phyloP scores from a whole-genome alignment of 2,113 vertebrate genomes.

The Callaeas wilsoni region DNA sequence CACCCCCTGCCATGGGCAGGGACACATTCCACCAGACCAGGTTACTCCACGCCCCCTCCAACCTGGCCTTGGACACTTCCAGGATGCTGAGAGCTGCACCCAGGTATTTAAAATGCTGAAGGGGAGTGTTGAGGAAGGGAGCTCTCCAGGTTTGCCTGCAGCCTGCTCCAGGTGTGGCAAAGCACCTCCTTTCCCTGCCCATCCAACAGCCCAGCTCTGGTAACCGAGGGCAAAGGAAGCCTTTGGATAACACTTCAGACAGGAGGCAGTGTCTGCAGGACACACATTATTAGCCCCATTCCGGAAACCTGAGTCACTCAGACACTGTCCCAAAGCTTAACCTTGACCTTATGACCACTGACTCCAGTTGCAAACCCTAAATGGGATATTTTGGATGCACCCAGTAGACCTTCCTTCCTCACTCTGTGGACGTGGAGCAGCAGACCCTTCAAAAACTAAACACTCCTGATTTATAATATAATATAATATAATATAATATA shows the following conservation, averaged over 20 bases:
- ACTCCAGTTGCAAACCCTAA: not conserved
- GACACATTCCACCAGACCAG: not conserved
- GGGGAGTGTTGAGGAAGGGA: not conserved
- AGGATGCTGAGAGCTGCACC: not conserved
- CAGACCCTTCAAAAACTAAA: not conserved
- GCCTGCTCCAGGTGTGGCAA: not conserved
- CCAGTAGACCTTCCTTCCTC: not conserved
- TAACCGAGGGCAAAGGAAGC: not conserved
- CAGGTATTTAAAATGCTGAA: not conserved
- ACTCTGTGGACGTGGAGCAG: not conserved
- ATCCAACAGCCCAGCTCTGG: not conserved
- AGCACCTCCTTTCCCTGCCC: not conserved
- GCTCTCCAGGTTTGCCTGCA: not conserved
- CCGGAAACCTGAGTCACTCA: not conserved
- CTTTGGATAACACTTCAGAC: not conserved
- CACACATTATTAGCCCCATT: not conserved
- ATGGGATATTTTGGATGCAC: not conserved
- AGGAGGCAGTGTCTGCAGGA: not conserved
- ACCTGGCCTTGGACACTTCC: not conserved
- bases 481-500: not conserved
- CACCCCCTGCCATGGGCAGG: not conserved
- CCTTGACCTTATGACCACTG: not conserved
- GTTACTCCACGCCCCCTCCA: not conserved
- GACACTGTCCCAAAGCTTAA: not conserved
- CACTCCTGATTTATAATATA: not conserved